phyloP scores from a whole-genome alignment of 2,888 invertebrate genomes.

The Cephus nigrinus region DNA sequence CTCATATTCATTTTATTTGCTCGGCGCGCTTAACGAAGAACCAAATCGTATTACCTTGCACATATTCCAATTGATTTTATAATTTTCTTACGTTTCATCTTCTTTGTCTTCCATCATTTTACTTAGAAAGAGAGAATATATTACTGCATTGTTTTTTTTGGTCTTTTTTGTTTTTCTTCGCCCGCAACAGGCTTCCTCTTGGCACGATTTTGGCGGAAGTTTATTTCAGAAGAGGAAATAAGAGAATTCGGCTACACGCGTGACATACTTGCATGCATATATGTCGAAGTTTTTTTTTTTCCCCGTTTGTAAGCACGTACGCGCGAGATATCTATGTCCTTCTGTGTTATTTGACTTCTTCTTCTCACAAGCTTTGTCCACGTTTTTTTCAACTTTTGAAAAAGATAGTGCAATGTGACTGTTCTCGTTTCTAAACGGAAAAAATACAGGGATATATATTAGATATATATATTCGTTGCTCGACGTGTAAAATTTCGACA shows the following conservation, averaged over 20 bases:
- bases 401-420: neutral
- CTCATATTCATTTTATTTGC: neutral
- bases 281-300: neutral
- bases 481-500: neutral
- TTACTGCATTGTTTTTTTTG: neutral
- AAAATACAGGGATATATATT: neutral
- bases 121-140: neutral
- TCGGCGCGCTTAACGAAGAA: neutral
- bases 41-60: neutral
- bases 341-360: neutral
- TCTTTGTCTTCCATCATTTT: neutral
- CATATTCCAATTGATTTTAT: neutral
- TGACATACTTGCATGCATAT: neutral
- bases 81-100: neutral
- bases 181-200: neutral
- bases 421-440: conserved; percentile 1
- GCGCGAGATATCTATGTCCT: neutral
- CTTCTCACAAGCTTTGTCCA: conserved; percentile 3
- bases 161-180: neutral
- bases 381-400: conserved; percentile 5
- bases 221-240: neutral
- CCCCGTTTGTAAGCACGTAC: neutral
- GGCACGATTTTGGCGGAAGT: too few relatives aligned
- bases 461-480: conserved; percentile 1
- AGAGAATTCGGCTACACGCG: neutral